Percentiles rank a stretch among this genome's conserved stretches.
phyloP scores from a whole-genome alignment of 2,797 vertebrate species.

The Silurus lanzhouensis region DNA sequence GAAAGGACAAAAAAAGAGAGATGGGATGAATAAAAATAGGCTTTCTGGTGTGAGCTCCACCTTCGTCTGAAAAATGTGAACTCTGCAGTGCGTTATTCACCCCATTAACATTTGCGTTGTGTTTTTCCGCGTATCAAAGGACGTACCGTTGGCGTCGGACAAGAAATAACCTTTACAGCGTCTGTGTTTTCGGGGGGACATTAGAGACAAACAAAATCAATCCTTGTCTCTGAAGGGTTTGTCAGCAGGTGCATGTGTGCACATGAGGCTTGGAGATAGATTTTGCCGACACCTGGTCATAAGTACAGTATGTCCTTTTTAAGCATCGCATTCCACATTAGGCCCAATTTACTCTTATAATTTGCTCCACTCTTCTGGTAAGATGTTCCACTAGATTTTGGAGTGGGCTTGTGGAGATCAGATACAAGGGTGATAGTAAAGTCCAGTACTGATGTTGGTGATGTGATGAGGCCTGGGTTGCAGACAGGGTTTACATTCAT shows the following conservation, averaged over 20 bases:
- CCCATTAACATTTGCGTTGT: neutral
- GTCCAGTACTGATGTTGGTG: too few relatives aligned
- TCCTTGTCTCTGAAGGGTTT: neutral
- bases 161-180: neutral
- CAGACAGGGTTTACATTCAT: too few relatives aligned
- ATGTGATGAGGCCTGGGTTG: too few relatives aligned
- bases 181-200: neutral
- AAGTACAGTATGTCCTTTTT: too few relatives aligned
- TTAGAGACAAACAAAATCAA: neutral
- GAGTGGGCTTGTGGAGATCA: too few relatives aligned
- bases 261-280: neutral
- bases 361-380: too few relatives aligned
- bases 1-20: neutral
- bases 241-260: neutral
- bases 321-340: too few relatives aligned
- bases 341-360: too few relatives aligned
- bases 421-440: too few relatives aligned
- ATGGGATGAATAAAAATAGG: neutral
- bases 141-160: neutral
- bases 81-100: neutral
- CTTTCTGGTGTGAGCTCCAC: neutral
- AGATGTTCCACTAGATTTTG: too few relatives aligned
- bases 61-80: neutral
- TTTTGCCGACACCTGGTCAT: too few relatives aligned
- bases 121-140: neutral